Evolutionary conservation across 2,113 vertebrate genomes (phyloP).

Genomic region (Smithornis capensis): DNA sequence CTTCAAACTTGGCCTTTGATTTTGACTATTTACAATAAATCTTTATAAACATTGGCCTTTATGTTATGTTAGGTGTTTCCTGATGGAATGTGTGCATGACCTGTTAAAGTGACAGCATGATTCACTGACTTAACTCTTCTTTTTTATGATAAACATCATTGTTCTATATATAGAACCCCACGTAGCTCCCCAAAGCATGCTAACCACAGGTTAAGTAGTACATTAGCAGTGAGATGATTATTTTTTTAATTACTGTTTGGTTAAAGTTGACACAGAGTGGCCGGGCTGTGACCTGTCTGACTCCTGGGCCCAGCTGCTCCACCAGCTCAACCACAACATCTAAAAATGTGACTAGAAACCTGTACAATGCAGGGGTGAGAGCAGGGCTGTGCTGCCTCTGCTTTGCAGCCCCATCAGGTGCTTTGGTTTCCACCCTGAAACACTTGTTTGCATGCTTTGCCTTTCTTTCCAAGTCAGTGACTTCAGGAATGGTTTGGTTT

Average conservation of each 20-base stretch:
- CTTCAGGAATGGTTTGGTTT: slow-evolving; percentile 29
- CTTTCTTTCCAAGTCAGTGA: slow-evolving; percentile 28
- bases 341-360: background rate
- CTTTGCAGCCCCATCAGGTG: background rate
- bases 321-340: too few species aligned
- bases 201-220: background rate
- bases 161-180: background rate
- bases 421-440: background rate
- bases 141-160: background rate
- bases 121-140: background rate
- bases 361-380: background rate
- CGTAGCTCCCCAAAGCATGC: background rate
- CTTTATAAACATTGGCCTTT: background rate
- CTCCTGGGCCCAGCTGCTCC: background rate
- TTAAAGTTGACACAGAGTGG: background rate
- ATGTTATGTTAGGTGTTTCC: background rate
- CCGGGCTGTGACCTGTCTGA: background rate
- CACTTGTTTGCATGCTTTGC: background rate
- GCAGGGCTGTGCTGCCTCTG: background rate
- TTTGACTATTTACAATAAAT: background rate
- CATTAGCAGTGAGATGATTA: background rate
- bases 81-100: background rate
- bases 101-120: background rate
- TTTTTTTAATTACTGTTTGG: background rate
- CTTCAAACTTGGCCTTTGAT: background rate